These are phyloP conservation scores for Otolemur crassicaudatus DNA, from an alignment of 2,797 vertebrate genomes.

Conservation along the genomic window DNA sequence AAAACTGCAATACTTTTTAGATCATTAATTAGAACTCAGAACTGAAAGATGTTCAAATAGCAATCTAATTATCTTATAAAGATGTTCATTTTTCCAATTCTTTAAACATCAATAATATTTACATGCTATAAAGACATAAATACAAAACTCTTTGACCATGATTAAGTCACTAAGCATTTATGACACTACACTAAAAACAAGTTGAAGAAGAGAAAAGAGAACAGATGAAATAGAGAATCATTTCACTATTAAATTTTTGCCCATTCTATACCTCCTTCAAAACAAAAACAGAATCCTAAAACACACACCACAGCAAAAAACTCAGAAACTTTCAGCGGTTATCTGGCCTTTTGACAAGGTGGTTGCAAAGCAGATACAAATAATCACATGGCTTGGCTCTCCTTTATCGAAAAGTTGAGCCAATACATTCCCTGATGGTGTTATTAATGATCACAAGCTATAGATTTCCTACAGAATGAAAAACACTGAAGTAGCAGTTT, in stretches of 20 bases:
- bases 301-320: not conserved
- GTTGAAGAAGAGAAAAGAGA: conserved; percentile 48
- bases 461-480: conserved; percentile 78
- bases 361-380: conserved; percentile 64
- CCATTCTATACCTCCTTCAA: not conserved
- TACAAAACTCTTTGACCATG: not conserved
- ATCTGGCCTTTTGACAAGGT: conserved; percentile 66
- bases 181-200: not conserved
- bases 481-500: conserved; percentile 68
- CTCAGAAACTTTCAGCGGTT: conserved; percentile 15
- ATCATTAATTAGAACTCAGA: not conserved
- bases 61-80: not conserved
- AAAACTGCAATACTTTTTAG: not conserved
- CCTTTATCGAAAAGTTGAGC: conserved; percentile 59
- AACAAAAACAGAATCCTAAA: not conserved
- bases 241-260: not conserved
- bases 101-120: not conserved
- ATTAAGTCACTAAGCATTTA: not conserved
- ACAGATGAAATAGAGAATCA: not conserved
- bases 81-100: not conserved
- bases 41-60: not conserved
- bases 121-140: not conserved
- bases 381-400: conserved; percentile 65
- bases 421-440: not conserved
- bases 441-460: conserved; percentile 63